These are phyloP conservation scores for Scalopus aquaticus DNA, from an alignment of 2,113 vertebrate genomes.

Conservation along the genomic window DNA sequence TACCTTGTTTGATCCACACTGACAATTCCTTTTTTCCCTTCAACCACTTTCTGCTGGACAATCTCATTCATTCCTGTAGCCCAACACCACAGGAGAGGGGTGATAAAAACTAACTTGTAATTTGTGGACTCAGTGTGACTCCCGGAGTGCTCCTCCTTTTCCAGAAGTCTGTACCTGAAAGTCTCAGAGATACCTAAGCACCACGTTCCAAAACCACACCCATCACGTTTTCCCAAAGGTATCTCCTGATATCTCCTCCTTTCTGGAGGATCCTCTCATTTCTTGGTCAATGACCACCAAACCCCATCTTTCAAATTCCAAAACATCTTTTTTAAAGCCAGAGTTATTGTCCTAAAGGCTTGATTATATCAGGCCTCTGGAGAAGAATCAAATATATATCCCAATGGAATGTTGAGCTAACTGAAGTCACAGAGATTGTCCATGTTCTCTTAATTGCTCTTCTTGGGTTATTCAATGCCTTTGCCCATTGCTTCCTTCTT, in stretches of 20 bases:
- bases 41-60: not conserved
- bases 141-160: not conserved
- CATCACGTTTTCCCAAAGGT: not conserved
- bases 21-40: not conserved
- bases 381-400: not conserved
- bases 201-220: not conserved
- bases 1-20: constrained; percentile 3
- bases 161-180: not conserved
- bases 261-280: too few species aligned
- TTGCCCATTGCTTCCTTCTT: not conserved
- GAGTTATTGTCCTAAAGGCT: not conserved
- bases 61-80: not conserved
- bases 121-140: not conserved
- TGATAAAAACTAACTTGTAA: not conserved
- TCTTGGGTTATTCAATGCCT: not conserved
- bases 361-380: not conserved
- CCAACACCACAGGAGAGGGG: not conserved
- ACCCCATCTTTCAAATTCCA: not conserved
- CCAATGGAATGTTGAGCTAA: not conserved
- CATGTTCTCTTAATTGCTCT: not conserved
- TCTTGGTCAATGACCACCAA: not conserved
- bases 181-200: not conserved
- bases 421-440: not conserved
- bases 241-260: not conserved
- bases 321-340: not conserved